Evolutionary conservation across 2,113 vertebrate species (phyloP).

Genomic region (Chiloscyllium plagiosum): DNA sequence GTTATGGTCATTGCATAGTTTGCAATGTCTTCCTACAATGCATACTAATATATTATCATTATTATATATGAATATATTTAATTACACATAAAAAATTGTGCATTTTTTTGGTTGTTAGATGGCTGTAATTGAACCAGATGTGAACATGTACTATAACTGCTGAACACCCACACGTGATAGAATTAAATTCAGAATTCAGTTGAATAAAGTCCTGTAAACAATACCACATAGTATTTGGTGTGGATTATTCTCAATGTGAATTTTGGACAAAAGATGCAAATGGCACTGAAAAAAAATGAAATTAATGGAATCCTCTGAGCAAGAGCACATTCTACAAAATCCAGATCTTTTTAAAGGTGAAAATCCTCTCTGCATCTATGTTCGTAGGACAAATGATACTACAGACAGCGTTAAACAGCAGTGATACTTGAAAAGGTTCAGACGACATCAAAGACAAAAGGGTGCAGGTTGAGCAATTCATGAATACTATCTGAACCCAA

Average conservation of each 20-base stretch:
- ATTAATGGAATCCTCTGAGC: background rate
- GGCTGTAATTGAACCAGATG: slow-evolving; percentile 70
- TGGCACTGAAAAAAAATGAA: background rate
- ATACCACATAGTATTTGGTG: slow-evolving; percentile 40
- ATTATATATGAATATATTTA: slow-evolving; percentile 99
- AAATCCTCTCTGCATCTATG: background rate
- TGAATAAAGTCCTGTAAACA: slow-evolving; percentile 86
- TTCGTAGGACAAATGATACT: background rate
- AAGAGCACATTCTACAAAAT: background rate
- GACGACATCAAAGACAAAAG: background rate
- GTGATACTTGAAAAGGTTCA: slow-evolving; percentile 1
- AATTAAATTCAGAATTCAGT: slow-evolving; percentile 81
- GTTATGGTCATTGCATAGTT: slow-evolving; percentile 74
- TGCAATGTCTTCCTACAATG: slow-evolving; percentile 83
- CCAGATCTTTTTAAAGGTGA: background rate
- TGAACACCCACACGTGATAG: slow-evolving; percentile 79
- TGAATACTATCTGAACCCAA: background rate
- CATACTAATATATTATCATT: slow-evolving; percentile 99
- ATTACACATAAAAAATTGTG: slow-evolving; percentile 89
- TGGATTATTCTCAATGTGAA: slow-evolving; percentile 22
- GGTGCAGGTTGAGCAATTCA: slow-evolving; percentile 17
- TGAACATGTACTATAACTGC: slow-evolving; percentile 71
- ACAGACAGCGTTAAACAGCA: background rate
- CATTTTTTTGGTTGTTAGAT: slow-evolving; percentile 75
- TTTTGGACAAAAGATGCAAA: background rate